These are phyloP conservation scores for Perdita meconis DNA, from an alignment of 2,888 invertebrate species.

Conservation along the genomic window DNA sequence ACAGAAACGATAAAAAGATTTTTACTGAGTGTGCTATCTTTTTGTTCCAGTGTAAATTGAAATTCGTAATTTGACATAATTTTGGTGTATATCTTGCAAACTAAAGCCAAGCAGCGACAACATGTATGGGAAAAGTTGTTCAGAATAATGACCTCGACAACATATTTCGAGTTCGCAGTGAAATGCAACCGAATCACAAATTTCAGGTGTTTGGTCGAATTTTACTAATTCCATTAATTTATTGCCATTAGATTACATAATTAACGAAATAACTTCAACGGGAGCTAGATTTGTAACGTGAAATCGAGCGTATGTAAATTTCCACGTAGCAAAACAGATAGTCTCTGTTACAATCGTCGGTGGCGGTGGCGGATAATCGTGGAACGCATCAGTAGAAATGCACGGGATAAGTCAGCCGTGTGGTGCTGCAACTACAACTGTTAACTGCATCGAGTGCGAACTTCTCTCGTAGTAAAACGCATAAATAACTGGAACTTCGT, in stretches of 20 bases:
- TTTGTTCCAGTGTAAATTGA: too few relatives aligned
- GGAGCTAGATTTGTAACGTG: not conserved
- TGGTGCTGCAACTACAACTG: slow-evolving; percentile 45
- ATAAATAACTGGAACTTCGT: slow-evolving; percentile 51
- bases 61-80: too few relatives aligned
- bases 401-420: slow-evolving; percentile 43
- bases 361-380: slow-evolving; percentile 28
- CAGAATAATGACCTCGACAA: too few relatives aligned
- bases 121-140: too few relatives aligned
- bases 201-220: too few relatives aligned
- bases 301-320: not conserved
- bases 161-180: too few relatives aligned
- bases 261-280: not conserved
- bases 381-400: slow-evolving; percentile 19
- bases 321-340: slow-evolving; percentile 1
- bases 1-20: too few relatives aligned
- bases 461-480: slow-evolving; percentile 37
- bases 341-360: not conserved
- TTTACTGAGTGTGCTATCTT: too few relatives aligned
- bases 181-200: too few relatives aligned
- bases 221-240: not conserved
- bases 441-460: slow-evolving; percentile 47
- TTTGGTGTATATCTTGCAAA: too few relatives aligned
- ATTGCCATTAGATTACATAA: not conserved
- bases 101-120: too few relatives aligned